A percentile compares a stretch with the other conserved stretches of the same genome.
phyloP scores from a whole-genome alignment of 2,797 vertebrate species.

The Limosa lapponica region DNA sequence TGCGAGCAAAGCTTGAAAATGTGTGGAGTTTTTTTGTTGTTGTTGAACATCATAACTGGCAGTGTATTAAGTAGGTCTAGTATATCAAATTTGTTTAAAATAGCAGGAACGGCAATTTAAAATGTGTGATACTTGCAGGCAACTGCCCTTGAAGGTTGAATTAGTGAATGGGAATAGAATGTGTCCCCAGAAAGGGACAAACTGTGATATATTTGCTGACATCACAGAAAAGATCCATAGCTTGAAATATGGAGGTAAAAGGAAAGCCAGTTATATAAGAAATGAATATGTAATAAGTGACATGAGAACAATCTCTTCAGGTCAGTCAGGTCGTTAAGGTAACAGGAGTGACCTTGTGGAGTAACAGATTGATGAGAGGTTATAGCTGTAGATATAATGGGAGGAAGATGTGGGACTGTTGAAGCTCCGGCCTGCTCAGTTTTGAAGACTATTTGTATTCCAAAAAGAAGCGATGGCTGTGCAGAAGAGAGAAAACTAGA shows the following conservation, averaged over 20 bases:
- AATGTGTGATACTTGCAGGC: background rate
- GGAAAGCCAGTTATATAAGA: background rate
- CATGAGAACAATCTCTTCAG: background rate
- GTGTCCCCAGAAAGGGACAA: background rate
- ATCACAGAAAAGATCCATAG: background rate
- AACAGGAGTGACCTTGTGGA: background rate
- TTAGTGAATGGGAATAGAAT: background rate
- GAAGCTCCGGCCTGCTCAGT: background rate
- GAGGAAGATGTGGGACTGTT: background rate
- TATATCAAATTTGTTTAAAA: background rate
- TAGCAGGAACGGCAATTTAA: background rate
- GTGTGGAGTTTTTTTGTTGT: rapidly evolving
- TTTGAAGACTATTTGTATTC: background rate
- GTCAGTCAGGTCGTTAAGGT: background rate
- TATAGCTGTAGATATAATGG: background rate
- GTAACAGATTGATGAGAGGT: background rate
- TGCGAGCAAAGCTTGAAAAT: background rate
- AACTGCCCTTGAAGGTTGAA: background rate
- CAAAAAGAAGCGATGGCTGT: background rate
- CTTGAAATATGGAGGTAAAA: background rate
- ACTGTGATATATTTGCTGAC: background rate
- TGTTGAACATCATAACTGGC: background rate
- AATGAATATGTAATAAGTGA: background rate
- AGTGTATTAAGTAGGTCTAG: background rate
- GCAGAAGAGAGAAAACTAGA: background rate